Evolutionary conservation across 2,797 vertebrate species (phyloP).

Genomic region (Esox lucius): DNA sequence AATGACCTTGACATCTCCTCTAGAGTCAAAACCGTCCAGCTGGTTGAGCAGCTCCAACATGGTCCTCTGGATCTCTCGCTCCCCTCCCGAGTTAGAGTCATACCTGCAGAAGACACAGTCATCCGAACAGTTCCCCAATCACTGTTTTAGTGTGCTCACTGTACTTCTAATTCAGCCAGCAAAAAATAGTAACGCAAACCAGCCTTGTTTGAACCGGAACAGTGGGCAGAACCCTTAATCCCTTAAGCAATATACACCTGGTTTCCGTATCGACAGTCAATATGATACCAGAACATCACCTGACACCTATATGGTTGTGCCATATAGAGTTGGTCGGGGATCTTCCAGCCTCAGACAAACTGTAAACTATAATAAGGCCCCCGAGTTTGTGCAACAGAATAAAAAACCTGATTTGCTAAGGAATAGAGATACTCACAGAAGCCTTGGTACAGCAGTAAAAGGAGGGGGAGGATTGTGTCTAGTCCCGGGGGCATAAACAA

Average conservation of each 20-base stretch:
- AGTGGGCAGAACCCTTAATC: background rate
- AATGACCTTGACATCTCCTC: slow-evolving; percentile 97
- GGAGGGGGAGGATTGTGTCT: background rate
- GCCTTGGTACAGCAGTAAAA: background rate
- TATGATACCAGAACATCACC: background rate
- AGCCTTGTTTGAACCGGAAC: background rate
- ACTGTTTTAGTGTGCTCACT: background rate
- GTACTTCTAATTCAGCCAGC: background rate
- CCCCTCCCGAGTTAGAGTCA: slow-evolving; percentile 95
- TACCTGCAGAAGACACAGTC: slow-evolving; percentile 74
- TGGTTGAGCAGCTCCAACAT: slow-evolving; percentile 98
- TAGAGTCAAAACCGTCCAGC: slow-evolving; percentile 93
- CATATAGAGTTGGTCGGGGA: background rate
- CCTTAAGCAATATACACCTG: background rate
- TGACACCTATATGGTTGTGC: background rate
- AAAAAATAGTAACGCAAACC: background rate
- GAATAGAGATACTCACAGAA: background rate
- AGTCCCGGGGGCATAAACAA: background rate
- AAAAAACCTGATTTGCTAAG: too few species aligned
- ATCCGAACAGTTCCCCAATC: background rate
- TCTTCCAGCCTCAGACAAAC: background rate
- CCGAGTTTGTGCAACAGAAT: too few species aligned
- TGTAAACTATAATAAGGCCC: too few species aligned
- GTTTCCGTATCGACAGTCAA: background rate
- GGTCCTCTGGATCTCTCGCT: slow-evolving; percentile 95